These are phyloP conservation scores for silkworm (Bombyx mori) DNA, from an alignment of 1,140 invertebrate genomes.

Conservation along the genomic window DNA sequence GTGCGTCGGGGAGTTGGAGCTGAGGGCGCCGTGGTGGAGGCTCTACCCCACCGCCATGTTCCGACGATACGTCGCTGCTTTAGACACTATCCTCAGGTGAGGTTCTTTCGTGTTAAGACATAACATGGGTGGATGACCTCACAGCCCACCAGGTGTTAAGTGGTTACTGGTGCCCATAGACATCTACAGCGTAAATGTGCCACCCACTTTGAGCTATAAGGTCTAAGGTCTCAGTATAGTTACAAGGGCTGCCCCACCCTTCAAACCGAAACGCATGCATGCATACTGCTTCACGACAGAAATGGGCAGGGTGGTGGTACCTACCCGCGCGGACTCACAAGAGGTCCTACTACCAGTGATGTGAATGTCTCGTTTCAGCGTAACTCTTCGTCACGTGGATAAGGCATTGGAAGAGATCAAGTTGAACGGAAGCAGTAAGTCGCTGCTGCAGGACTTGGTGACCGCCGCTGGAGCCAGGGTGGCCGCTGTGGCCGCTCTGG, in stretches of 20 bases:
- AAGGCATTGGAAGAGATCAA: conserved; percentile 59
- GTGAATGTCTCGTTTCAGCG: conserved; percentile 51
- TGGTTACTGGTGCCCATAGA: too few relatives aligned
- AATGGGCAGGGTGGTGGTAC: too few relatives aligned
- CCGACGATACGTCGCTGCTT: conserved; percentile 78
- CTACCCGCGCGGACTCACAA: too few relatives aligned
- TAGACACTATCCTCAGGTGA: conserved; percentile 81
- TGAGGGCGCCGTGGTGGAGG: conserved; percentile 86
- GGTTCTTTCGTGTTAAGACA: background rate
- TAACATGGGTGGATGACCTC: too few relatives aligned
- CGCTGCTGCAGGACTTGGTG: conserved; percentile 71
- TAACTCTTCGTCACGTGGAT: conserved; percentile 75
- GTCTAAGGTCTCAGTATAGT: too few relatives aligned
- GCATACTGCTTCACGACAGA: too few relatives aligned
- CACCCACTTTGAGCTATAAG: too few relatives aligned
- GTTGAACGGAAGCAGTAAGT: conserved; percentile 38
- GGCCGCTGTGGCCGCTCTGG: conserved; percentile 83
- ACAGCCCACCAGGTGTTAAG: too few relatives aligned
- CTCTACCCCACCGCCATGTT: conserved; percentile 82
- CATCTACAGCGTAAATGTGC: too few relatives aligned
- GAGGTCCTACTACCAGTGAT: too few relatives aligned
- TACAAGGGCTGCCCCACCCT: too few relatives aligned
- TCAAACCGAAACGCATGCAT: too few relatives aligned
- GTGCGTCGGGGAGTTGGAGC: conserved; percentile 82
- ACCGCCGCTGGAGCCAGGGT: conserved; percentile 76